Evolutionary conservation across 2,888 invertebrate genomes (phyloP), one percentile per base, ranked within the genome.

Genomic region (Zhuqinia jingwanae): DNA sequence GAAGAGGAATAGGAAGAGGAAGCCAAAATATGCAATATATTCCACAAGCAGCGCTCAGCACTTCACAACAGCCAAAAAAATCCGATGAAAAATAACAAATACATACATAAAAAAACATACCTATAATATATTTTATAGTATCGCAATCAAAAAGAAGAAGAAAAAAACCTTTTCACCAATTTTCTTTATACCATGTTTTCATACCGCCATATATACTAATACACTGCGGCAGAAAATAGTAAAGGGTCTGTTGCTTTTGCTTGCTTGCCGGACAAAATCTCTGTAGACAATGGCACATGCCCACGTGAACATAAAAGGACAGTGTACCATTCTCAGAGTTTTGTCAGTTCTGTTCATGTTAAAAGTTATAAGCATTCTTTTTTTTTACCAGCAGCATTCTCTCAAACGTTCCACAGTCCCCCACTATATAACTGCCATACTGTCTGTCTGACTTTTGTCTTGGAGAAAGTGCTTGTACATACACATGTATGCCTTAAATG

Each of bases 41-140:
- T 36, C 68, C 45, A 22, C 68, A 45, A 68, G 13, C 47, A 68
- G 68, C 25, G 45, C 65, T 65, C 22, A 60, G n/a, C 45, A 68
- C 47, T 13, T 20, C 47, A 20, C 17, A 36, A 36, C 5, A 20
- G 17, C 3, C 17, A n/a, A n/a, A 20, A 65, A 36, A 36, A 3
- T 36, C 8, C 3, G 68, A 45, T 2, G 45, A 42, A 47, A 68
- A 22, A 22, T 68, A 45, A 45, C 68, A 68, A 36, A 36, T n/a
- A 50, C 15, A 15, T 15, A 50, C n/a, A 50, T 50, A 50, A 42
- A 42, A 11, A 8, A 42, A 42, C n/a, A n/a, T n/a, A n/a, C n/a
- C n/a, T n/a, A n/a, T n/a, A n/a, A n/a, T n/a, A n/a, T n/a, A n/a
- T n/a, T n/a, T n/a, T n/a, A n/a, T n/a, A n/a, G n/a, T n/a, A n/a